Conservation (phyloP, 2,888 invertebrate species). For the Crocallis elinguaria region DNA sequence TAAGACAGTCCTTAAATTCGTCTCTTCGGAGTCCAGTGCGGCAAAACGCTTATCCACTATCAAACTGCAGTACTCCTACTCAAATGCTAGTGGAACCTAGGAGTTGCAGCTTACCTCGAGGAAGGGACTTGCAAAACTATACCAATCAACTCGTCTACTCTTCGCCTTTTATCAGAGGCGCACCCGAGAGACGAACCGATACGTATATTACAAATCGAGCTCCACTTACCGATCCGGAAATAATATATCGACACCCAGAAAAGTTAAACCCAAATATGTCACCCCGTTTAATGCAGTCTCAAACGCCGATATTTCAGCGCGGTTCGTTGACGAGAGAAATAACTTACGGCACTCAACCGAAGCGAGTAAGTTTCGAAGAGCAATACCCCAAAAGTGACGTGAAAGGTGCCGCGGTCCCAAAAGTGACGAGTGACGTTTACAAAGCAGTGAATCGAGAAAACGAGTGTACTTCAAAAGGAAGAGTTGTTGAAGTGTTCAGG, state of each 20-base stretch:
- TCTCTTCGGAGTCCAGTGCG: slow-evolving; percentile 45
- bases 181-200: slow-evolving; percentile 70
- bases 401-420: slow-evolving; percentile 35
- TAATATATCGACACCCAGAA: slow-evolving; percentile 64
- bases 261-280: slow-evolving; percentile 46
- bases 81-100: slow-evolving; percentile 52
- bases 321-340: slow-evolving; percentile 50
- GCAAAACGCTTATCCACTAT: slow-evolving; percentile 45
- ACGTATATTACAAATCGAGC: slow-evolving; percentile 56
- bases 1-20: slow-evolving; percentile 53
- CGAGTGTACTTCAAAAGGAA: slow-evolving; percentile 35
- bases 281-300: slow-evolving; percentile 40
- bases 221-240: slow-evolving; percentile 50
- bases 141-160: slow-evolving; percentile 53
- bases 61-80: slow-evolving; percentile 56
- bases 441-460: slow-evolving; percentile 36
- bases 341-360: slow-evolving; percentile 46
- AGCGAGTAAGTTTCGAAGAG: slow-evolving; percentile 68
- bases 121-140: slow-evolving; percentile 52
- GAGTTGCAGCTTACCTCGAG: slow-evolving; percentile 66
- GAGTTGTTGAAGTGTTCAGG: slow-evolving; percentile 43
- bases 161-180: slow-evolving; percentile 61
- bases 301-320: slow-evolving; percentile 50
- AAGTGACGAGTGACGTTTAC: slow-evolving; percentile 38
- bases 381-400: slow-evolving; percentile 36